Evolutionary conservation across 2,888 invertebrate genomes (phyloP).

Genomic region (Hedychridium roseum): DNA sequence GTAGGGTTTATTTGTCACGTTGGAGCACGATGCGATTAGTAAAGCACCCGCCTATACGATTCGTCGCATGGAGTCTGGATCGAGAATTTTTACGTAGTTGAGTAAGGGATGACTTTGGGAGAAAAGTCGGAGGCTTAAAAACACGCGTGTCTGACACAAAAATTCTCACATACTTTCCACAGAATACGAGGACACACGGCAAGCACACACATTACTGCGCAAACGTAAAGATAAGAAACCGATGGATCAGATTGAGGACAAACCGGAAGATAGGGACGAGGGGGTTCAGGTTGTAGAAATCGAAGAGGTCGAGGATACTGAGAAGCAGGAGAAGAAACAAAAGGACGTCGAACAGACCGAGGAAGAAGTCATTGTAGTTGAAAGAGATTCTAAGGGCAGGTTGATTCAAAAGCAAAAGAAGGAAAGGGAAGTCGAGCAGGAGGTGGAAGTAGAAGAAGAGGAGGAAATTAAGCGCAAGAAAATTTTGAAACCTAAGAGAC

Average conservation of each 20-base stretch:
- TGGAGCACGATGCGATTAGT: conserved; percentile 43
- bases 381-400: conserved; percentile 46
- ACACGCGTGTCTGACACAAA: conserved; percentile 50
- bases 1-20: conserved; percentile 33
- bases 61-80: conserved; percentile 46
- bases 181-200: conserved; percentile 64
- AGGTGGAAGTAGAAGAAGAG: conserved; percentile 49
- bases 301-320: conserved; percentile 39
- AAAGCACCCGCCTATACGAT: conserved; percentile 34
- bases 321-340: conserved; percentile 31
- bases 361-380: conserved; percentile 50
- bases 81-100: conserved; percentile 7
- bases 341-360: conserved; percentile 57
- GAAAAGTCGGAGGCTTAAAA: conserved; percentile 13
- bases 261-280: conserved; percentile 54
- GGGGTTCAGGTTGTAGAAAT: conserved; percentile 53
- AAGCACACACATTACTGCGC: conserved; percentile 61
- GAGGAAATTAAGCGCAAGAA: conserved; percentile 60
- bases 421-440: conserved; percentile 41
- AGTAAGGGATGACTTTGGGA: conserved; percentile 15
- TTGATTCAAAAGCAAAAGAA: conserved; percentile 39
- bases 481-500: conserved; percentile 59
- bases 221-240: conserved; percentile 58
- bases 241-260: conserved; percentile 55
- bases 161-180: conserved; percentile 63